Evolutionary conservation across 1,140 invertebrate species (phyloP).

Genomic region (Whitmania pigra): DNA sequence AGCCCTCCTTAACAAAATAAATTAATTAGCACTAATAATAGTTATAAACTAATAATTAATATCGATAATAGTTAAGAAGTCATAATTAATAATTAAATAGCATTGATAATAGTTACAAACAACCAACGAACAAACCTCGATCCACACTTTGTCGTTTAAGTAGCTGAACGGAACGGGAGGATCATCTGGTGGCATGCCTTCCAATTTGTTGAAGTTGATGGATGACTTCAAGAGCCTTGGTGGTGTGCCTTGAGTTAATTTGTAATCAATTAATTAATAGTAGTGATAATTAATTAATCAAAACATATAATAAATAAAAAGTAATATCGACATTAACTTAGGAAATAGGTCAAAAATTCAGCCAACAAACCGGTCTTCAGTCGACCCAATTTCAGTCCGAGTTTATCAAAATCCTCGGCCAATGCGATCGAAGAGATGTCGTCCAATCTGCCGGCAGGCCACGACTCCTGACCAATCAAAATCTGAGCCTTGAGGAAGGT

Average conservation of each 20-base stretch:
- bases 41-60: too few species aligned
- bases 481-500: conserved; percentile 83
- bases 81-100: not conserved
- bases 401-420: conserved; percentile 59
- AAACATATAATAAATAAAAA: not conserved
- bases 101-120: not conserved
- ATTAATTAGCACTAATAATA: not conserved
- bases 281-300: not conserved
- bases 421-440: conserved; percentile 70
- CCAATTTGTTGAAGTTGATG: conserved; percentile 58
- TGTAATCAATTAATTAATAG: too few species aligned
- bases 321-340: not conserved
- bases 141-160: conserved; percentile 67
- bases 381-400: conserved; percentile 66
- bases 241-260: conserved; percentile 57
- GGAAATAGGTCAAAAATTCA: too few species aligned
- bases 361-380: conserved; percentile 62
- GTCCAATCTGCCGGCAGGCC: conserved; percentile 70
- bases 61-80: too few species aligned
- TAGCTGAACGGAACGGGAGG: conserved; percentile 72
- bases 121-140: conserved; percentile 45
- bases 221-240: conserved; percentile 60
- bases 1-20: too few species aligned
- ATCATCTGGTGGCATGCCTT: conserved; percentile 51
- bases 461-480: conserved; percentile 64